phyloP scores from a whole-genome alignment of 2,797 vertebrate genomes.

The Tragelaphus oryx region DNA sequence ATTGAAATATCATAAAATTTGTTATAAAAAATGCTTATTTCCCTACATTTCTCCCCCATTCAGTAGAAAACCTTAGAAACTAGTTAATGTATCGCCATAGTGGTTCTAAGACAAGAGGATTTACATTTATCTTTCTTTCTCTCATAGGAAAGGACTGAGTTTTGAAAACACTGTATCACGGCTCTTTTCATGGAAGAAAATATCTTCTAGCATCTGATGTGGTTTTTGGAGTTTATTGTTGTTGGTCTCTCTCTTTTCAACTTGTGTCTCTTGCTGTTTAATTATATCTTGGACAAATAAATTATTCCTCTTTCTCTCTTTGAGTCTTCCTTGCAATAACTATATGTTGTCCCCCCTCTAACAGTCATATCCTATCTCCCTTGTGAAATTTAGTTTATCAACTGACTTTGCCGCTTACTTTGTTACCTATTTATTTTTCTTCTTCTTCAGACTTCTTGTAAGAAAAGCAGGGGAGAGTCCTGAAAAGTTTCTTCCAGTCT shows the following conservation, averaged over 20 bases:
- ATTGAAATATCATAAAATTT: neutral
- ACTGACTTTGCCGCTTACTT: neutral
- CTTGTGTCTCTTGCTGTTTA: neutral
- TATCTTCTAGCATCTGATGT: neutral
- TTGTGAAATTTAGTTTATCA: neutral
- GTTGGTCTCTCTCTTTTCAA: neutral
- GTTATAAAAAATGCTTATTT: neutral
- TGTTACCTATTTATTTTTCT: neutral
- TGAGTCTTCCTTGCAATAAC: neutral
- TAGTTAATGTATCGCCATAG: neutral
- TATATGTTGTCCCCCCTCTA: neutral
- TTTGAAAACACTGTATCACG: neutral
- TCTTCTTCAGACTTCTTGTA: neutral
- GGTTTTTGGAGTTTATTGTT: neutral
- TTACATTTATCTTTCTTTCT: neutral
- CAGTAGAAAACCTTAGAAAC: conserved; percentile 11
- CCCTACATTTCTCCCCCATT: neutral
- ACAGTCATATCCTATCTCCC: neutral
- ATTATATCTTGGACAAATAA: neutral
- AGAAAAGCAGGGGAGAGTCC: neutral
- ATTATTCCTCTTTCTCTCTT: neutral
- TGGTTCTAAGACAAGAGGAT: neutral
- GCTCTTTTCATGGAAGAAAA: neutral
- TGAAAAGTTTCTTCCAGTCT: neutral
- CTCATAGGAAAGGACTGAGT: neutral